phyloP scores from a whole-genome alignment of 2,888 invertebrate genomes.

The Beris chalybata region DNA sequence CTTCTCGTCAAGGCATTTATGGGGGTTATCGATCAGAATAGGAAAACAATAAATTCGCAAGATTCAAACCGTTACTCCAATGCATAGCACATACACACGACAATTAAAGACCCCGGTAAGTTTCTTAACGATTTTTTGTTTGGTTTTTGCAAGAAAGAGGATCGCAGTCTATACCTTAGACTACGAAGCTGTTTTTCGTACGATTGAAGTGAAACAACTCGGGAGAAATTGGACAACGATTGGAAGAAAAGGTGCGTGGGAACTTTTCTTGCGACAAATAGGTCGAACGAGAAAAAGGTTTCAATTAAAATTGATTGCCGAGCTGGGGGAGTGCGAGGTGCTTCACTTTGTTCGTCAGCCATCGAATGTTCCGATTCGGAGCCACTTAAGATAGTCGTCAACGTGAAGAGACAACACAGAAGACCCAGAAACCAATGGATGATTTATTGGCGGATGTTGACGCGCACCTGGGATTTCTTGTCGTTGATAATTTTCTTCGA shows the following conservation, averaged over 20 bases:
- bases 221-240: conserved; percentile 31
- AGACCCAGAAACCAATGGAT: conserved; percentile 9
- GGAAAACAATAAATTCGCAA: conserved; percentile 29
- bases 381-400: neutral
- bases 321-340: conserved; percentile 8
- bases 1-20: conserved; percentile 28
- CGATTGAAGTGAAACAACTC: neutral
- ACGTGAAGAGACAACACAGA: neutral
- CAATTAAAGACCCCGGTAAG: conserved; percentile 15
- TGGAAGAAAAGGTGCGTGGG: conserved; percentile 30
- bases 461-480: conserved; percentile 15
- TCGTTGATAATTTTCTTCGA: no score
- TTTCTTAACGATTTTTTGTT: no score
- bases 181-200: neutral
- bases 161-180: no score
- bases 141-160: no score
- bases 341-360: conserved; percentile 9
- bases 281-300: conserved; percentile 26
- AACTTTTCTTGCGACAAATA: conserved; percentile 29
- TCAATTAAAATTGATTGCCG: conserved; percentile 31
- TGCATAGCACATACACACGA: conserved; percentile 4
- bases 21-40: conserved; percentile 28
- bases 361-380: neutral
- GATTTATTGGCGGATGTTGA: conserved; percentile 21
- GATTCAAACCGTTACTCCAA: conserved; percentile 22